These are phyloP conservation scores for Sphyrna mokarran DNA, from an alignment of 2,113 vertebrate species.

Conservation along the genomic window DNA sequence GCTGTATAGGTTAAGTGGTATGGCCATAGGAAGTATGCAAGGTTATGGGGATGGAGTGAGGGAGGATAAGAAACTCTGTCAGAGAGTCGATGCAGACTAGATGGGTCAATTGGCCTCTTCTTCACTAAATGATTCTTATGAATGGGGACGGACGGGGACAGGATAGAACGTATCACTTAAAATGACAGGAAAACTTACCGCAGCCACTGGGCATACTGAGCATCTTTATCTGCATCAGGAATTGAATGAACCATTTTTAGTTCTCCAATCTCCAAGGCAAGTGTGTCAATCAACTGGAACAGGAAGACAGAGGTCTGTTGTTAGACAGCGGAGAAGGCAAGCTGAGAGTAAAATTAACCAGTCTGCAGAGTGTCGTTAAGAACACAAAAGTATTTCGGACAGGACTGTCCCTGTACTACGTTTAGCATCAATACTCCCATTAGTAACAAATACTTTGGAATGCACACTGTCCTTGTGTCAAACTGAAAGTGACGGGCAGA, in stretches of 20 bases:
- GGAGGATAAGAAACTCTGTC: too few species aligned
- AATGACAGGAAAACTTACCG: conserved; percentile 45
- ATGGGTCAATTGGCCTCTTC: too few species aligned
- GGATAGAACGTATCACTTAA: background rate
- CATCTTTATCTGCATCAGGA: conserved; percentile 52
- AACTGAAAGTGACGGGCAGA: background rate
- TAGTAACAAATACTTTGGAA: background rate
- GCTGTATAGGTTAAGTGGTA: too few species aligned
- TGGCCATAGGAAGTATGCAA: too few species aligned
- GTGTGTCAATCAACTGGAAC: conserved; percentile 82
- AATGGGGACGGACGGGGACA: background rate
- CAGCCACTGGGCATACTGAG: conserved; percentile 44
- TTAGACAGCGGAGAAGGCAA: conserved; percentile 47
- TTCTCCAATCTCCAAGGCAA: conserved; percentile 80
- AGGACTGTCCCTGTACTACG: background rate
- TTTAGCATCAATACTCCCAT: background rate
- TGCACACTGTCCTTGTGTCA: background rate
- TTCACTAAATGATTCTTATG: too few species aligned
- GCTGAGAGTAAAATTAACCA: conserved; percentile 42
- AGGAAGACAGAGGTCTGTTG: conserved; percentile 56
- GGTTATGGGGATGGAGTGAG: too few species aligned
- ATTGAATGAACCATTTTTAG: conserved; percentile 82
- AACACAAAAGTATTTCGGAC: background rate
- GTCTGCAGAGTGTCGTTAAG: conserved; percentile 33
- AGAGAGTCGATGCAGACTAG: too few species aligned